Percentiles rank a stretch among this genome's conserved stretches.
Conservation (phyloP, 2,888 invertebrate species). For the Ryuthela nishihirai region DNA sequence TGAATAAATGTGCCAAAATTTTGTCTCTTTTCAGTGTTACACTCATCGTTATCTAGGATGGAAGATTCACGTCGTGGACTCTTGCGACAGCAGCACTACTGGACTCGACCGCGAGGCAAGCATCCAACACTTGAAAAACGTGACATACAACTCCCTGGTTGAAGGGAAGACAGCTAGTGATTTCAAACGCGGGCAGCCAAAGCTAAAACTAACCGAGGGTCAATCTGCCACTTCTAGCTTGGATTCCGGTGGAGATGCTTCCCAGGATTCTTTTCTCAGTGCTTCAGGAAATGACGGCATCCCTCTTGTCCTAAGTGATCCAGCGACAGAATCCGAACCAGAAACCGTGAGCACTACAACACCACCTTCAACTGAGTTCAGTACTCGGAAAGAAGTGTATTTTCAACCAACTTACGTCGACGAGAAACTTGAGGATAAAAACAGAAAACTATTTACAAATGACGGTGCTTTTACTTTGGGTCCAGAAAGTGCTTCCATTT, state of each 20-base stretch:
- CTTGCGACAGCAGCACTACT: conserved; percentile 33
- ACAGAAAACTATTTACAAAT: too few species aligned
- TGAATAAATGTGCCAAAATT: too few species aligned
- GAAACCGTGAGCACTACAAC: not conserved
- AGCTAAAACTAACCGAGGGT: conserved; percentile 2
- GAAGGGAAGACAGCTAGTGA: conserved; percentile 4
- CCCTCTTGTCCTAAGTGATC: too few species aligned
- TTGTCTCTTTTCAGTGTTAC: conserved; percentile 67
- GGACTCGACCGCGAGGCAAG: conserved; percentile 12
- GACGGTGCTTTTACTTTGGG: too few species aligned
- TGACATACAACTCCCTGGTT: conserved; percentile 11
- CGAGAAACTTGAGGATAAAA: too few species aligned
- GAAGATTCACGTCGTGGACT: conserved; percentile 83
- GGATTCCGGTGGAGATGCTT: too few species aligned
- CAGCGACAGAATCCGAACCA: too few species aligned
- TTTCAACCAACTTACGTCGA: too few species aligned
- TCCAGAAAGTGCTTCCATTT: too few species aligned
- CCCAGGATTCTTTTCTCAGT: too few species aligned
- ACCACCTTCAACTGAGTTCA: not conserved
- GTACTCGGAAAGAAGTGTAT: too few species aligned
- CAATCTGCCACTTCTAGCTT: too few species aligned
- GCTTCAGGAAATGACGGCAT: conserved; percentile 7
- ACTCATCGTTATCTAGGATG: conserved; percentile 88
- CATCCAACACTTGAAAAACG: conserved; percentile 14
- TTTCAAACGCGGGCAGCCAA: conserved; percentile 12